Base-by-base conservation (phyloP, 2,113 vertebrate species). In the Lepisosteus oculatus region DNA sequence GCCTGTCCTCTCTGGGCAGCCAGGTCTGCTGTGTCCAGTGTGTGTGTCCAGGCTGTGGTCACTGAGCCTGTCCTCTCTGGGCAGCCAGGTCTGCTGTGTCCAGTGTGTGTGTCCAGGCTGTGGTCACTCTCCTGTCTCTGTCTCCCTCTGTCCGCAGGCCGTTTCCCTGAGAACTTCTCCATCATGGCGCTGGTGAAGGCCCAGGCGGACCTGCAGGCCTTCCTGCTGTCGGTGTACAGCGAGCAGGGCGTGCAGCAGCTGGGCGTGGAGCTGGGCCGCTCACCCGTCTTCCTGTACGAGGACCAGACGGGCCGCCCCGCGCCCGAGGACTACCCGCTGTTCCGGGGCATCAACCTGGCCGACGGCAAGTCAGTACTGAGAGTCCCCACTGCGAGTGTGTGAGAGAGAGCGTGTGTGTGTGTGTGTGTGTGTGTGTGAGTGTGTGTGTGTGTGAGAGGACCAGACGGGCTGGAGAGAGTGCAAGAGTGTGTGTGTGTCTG, bases 301-400 rank as follows among this genome's bases (percentile, higher is more conserved):
- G 95, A 97, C 86, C 95, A 97, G 77, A 88, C 73, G 0, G 92
- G 93, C 14, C 93, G 92, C 54, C 95, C 95, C 0, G 85, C 86
- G 14, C 93, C 93, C 0, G 90, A 93, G 9, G 91, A 95, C 72
- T 95, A 94, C 84, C 95, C 95, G 0, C 85, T 94, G 68, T 97
- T 97, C 87, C 89, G 80, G 73, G 94, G 93, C 67, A 70, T 96
- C 85, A 95, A 91, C 84, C 87, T 97, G 81, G 90, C 94, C 15
- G 95, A 96, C 73, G 95, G 95, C 90, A 96, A 96, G 95, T 97
- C 88, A 95, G 95, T 97, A 90, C 90, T 84, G 17, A 29, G 17
- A 29, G 17, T 29, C 17, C 17, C 0, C 17, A 29, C 17, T 1
- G 17, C 17, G 17, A 0, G 17, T 1, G 17, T n/a, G n/a, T n/a